Evolutionary conservation across 2,797 vertebrate species (phyloP).

Genomic region (Centroberyx gerrardi): DNA sequence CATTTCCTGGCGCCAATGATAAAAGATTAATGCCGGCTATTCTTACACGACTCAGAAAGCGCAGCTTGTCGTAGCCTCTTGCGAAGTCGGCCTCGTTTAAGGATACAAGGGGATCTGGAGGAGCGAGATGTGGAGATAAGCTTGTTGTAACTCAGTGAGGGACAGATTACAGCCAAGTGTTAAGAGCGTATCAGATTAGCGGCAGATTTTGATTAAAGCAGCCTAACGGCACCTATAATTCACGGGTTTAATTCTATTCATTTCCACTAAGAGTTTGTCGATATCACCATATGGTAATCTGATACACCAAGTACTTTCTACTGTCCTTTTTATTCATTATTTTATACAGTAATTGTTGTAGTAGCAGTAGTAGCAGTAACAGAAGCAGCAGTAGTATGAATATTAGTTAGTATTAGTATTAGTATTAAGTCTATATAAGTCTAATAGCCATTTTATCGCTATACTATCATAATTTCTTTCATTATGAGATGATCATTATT

Average conservation of each 20-base stretch:
- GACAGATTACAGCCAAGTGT: neutral
- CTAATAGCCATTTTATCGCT: neutral
- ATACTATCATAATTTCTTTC: neutral
- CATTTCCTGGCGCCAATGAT: constrained; percentile 67
- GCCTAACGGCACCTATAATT: neutral
- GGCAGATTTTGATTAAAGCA: neutral
- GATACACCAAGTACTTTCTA: no score
- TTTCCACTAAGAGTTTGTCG: no score
- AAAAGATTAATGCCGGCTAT: constrained; percentile 64
- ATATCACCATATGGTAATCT: no score
- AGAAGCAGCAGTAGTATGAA: neutral
- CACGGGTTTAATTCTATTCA: neutral
- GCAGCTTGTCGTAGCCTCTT: neutral
- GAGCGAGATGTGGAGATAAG: constrained; percentile 18
- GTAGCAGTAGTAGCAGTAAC: neutral
- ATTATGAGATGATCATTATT: constrained; percentile 15
- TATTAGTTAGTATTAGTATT: neutral
- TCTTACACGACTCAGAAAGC: constrained; percentile 50
- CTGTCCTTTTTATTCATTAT: no score
- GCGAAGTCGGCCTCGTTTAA: neutral
- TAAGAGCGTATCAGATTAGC: neutral
- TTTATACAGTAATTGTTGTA: neutral
- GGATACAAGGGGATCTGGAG: neutral
- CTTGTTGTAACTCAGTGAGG: constrained; percentile 1
- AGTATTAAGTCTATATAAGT: neutral